A percentile compares a stretch with the other conserved stretches of the same genome.
These are phyloP conservation scores for Hydrotaea diabolus DNA, from an alignment of 2,888 invertebrate genomes.

Conservation along the genomic window DNA sequence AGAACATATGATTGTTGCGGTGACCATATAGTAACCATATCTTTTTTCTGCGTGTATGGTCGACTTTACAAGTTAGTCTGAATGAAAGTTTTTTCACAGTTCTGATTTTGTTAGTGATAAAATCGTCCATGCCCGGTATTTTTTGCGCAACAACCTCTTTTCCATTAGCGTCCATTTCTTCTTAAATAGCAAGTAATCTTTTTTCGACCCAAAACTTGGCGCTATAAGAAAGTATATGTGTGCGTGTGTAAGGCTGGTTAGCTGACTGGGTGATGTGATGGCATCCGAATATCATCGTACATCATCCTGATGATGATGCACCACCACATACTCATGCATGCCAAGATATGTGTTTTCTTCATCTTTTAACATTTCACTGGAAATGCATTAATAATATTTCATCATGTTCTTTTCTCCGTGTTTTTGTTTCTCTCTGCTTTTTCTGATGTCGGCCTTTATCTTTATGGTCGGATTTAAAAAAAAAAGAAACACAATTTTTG, in stretches of 20 bases:
- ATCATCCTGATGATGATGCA: conserved; percentile 7
- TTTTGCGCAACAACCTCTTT: no score
- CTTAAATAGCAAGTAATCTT: background rate
- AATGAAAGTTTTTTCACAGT: no score
- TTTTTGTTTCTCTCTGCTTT: background rate
- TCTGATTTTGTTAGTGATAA: no score
- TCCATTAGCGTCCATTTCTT: background rate
- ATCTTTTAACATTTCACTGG: conserved; percentile 2
- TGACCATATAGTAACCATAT: no score
- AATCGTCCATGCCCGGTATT: no score
- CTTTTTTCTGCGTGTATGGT: no score
- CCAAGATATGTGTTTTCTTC: conserved; percentile 1
- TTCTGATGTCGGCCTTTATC: conserved; percentile 2
- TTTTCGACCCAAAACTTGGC: background rate
- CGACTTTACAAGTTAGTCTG: no score
- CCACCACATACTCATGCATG: background rate
- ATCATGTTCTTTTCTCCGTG: background rate
- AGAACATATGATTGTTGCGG: no score
- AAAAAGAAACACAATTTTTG: background rate
- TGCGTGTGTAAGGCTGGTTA: background rate
- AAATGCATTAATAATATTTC: conserved; percentile 34
- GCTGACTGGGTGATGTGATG: conserved; percentile 1
- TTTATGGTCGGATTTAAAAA: background rate
- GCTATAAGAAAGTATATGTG: no score
- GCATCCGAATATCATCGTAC: background rate